These are phyloP conservation scores for Nasonia oneida DNA, from an alignment of 2,888 invertebrate species.

Conservation along the genomic window DNA sequence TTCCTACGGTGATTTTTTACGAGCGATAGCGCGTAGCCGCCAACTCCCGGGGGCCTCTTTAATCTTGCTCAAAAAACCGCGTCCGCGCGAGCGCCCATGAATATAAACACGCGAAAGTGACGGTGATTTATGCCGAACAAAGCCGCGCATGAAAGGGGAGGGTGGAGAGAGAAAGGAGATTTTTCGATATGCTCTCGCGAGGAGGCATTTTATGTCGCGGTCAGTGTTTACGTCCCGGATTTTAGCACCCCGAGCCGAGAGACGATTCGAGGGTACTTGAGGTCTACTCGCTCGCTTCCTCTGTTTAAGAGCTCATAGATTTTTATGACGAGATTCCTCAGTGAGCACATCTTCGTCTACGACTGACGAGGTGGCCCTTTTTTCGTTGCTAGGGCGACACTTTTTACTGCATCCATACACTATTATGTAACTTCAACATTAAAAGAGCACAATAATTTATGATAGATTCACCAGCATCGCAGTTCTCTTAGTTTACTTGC, in stretches of 20 bases:
- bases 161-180: constrained; percentile 64
- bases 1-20: constrained; percentile 35
- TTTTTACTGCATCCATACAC: background rate
- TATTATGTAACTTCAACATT: background rate
- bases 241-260: constrained; percentile 70
- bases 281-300: constrained; percentile 61
- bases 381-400: background rate
- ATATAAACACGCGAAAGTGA: constrained; percentile 75
- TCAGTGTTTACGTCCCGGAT: constrained; percentile 75
- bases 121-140: constrained; percentile 74
- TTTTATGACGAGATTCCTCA: constrained; percentile 69
- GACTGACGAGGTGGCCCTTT: background rate
- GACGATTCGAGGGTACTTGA: constrained; percentile 67
- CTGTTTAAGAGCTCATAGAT: constrained; percentile 71
- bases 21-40: constrained; percentile 13
- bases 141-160: constrained; percentile 38
- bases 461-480: background rate
- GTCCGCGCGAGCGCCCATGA: constrained; percentile 70
- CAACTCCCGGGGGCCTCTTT: constrained; percentile 69
- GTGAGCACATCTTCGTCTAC: background rate
- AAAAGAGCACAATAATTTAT: constrained; percentile 26
- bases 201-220: constrained; percentile 74
- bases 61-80: constrained; percentile 72
- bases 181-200: constrained; percentile 68
- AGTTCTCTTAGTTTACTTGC: no score